Percentiles rank a stretch among this genome's conserved stretches.
phyloP scores from a whole-genome alignment of 1,140 invertebrate genomes.

The Ylistrum balloti region DNA sequence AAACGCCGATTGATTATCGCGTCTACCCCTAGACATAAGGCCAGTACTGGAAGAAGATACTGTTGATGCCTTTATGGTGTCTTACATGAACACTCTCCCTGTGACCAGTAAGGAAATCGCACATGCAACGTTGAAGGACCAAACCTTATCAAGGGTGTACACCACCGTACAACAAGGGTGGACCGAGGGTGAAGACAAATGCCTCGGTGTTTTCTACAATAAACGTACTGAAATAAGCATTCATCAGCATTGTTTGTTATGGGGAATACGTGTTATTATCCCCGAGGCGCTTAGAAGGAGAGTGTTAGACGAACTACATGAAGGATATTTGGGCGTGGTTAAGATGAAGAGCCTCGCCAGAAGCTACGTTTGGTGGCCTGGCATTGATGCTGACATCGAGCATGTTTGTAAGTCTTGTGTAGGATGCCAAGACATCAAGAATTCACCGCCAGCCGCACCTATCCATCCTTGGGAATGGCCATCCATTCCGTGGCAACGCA shows the following conservation, averaged over 20 bases:
- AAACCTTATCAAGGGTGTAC: too few relatives aligned
- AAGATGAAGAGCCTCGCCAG: slow-evolving; percentile 84
- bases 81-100: too few relatives aligned
- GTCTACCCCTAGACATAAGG: too few relatives aligned
- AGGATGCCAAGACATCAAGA: slow-evolving; percentile 73
- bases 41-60: too few relatives aligned
- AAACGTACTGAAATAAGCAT: too few relatives aligned
- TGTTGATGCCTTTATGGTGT: too few relatives aligned
- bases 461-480: slow-evolving; percentile 61
- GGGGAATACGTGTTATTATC: slow-evolving; percentile 74
- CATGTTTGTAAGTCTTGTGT: slow-evolving; percentile 19
- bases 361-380: slow-evolving; percentile 84
- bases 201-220: too few relatives aligned
- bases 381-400: slow-evolving; percentile 83
- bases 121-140: too few relatives aligned
- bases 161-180: too few relatives aligned
- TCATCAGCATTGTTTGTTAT: slow-evolving; percentile 58
- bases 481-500: slow-evolving; percentile 58
- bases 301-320: slow-evolving; percentile 82
- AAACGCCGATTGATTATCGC: too few relatives aligned
- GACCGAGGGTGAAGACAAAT: too few relatives aligned
- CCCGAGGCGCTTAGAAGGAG: slow-evolving; percentile 80
- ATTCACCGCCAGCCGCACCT: slow-evolving; percentile 34
- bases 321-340: slow-evolving; percentile 83
- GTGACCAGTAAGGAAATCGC: too few relatives aligned